Evolutionary conservation across 2,888 invertebrate genomes (phyloP).

Genomic region (Acanthosepion esculentum): DNA sequence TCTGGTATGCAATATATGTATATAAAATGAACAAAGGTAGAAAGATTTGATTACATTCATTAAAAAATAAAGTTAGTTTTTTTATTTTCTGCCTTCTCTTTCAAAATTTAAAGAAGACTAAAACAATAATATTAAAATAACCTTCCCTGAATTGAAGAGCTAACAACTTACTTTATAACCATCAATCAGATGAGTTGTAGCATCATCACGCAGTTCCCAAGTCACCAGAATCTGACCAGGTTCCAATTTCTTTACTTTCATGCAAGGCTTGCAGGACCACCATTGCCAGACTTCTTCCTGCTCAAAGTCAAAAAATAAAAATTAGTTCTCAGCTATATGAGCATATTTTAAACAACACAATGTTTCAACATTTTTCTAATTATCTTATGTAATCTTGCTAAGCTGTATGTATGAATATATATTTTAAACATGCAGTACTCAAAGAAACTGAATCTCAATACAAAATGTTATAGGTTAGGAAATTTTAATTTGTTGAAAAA

Average conservation of each 20-base stretch:
- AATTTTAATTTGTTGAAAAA: too few species aligned
- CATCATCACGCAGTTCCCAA: conserved; percentile 67
- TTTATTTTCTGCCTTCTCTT: too few species aligned
- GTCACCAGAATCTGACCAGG: conserved; percentile 73
- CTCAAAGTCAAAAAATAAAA: background rate
- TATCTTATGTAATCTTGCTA: too few species aligned
- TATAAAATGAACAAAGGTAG: too few species aligned
- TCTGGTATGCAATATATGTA: too few species aligned
- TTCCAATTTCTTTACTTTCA: conserved; percentile 69
- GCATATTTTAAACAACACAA: background rate
- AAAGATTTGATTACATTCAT: too few species aligned
- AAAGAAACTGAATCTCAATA: too few species aligned
- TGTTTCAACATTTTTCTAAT: background rate
- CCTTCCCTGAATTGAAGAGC: conserved; percentile 45
- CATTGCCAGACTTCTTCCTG: conserved; percentile 62
- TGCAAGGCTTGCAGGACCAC: conserved; percentile 71
- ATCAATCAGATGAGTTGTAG: conserved; percentile 51
- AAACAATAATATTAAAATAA: background rate
- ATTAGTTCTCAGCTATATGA: too few species aligned
- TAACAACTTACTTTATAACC: conserved; percentile 51
- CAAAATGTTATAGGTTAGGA: too few species aligned
- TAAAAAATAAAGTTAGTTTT: too few species aligned
- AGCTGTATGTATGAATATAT: background rate
- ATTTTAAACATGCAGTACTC: background rate
- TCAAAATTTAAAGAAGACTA: background rate